Conservation (phyloP, 2,797 vertebrate genomes). For the Gouania willdenowi region DNA sequence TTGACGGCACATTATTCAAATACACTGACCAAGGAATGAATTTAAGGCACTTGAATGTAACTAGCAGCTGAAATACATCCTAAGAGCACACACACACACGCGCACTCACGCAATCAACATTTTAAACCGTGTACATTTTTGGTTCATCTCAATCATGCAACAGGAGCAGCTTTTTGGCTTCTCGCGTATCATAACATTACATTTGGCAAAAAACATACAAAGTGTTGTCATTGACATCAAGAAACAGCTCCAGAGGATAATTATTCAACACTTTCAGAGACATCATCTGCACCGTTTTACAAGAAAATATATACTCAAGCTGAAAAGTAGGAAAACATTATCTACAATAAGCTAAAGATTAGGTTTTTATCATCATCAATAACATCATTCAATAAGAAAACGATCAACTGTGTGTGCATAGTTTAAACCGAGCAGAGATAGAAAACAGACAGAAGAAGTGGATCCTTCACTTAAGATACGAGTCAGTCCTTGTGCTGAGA, state of each 20-base stretch:
- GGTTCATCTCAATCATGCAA: constrained; percentile 64
- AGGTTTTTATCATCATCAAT: constrained; percentile 36
- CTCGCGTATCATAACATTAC: constrained; percentile 37
- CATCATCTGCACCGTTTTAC: constrained; percentile 32
- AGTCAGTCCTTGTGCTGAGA: constrained; percentile 30
- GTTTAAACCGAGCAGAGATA: constrained; percentile 46
- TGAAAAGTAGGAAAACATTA: constrained; percentile 51
- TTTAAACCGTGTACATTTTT: constrained; percentile 33
- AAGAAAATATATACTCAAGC: constrained; percentile 59
- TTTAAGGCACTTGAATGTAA: constrained; percentile 71
- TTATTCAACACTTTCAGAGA: constrained; percentile 51
- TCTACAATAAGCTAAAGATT: constrained; percentile 55
- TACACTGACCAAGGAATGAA: constrained; percentile 29
- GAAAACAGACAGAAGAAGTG: constrained; percentile 25
- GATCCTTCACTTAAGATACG: constrained; percentile 44
- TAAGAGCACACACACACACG: constrained; percentile 15
- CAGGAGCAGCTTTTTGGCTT: constrained; percentile 60
- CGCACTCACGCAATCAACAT: not conserved
- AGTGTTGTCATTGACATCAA: constrained; percentile 14
- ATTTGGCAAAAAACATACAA: constrained; percentile 56
- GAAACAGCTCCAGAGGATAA: constrained; percentile 27
- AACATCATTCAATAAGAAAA: constrained; percentile 61
- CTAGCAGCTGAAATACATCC: constrained; percentile 60
- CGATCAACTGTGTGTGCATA: constrained; percentile 62
- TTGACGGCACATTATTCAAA: constrained; percentile 32